A percentile compares a stretch with the other conserved stretches of the same genome.
These are phyloP conservation scores for Tipula unca DNA, from an alignment of 2,888 invertebrate species.

Conservation along the genomic window DNA sequence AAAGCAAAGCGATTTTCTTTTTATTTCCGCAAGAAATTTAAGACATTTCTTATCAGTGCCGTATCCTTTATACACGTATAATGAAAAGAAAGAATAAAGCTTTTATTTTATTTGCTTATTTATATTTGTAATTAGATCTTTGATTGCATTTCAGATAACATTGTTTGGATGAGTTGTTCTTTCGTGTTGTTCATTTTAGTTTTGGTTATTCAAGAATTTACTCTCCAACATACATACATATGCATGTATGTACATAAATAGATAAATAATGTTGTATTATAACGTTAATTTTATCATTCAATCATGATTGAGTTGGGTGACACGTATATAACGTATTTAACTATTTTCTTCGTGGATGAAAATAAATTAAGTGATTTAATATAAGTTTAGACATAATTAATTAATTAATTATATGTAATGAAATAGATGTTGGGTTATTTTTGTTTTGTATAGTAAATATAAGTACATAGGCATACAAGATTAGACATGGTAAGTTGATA, in stretches of 20 bases:
- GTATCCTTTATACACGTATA: neutral
- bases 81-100: neutral
- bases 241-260: too few species aligned
- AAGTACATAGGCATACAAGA: neutral
- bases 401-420: neutral
- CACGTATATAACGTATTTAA: neutral
- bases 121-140: slow-evolving; percentile 8
- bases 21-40: neutral
- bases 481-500: neutral
- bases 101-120: neutral
- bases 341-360: neutral
- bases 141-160: slow-evolving; percentile 8
- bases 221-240: neutral
- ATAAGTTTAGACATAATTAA: neutral
- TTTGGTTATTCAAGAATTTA: neutral
- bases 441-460: neutral
- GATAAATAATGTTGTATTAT: neutral
- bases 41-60: neutral
- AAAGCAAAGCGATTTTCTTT: neutral
- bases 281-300: neutral
- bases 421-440: neutral
- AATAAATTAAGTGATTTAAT: neutral
- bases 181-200: neutral
- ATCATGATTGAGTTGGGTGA: neutral
- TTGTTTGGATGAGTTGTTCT: neutral